phyloP scores from a whole-genome alignment of 2,113 vertebrate genomes.

The Cavia porcellus region DNA sequence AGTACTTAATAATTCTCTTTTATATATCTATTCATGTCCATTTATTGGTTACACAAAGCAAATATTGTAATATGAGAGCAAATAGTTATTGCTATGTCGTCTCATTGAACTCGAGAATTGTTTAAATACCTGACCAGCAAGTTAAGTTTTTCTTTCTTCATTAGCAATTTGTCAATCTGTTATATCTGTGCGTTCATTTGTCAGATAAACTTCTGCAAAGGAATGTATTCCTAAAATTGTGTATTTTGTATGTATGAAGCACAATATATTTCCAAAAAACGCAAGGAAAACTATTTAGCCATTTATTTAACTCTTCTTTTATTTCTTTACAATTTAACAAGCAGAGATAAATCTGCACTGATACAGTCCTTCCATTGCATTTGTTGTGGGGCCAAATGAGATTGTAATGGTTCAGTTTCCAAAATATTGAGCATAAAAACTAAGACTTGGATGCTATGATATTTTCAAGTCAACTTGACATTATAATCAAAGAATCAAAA shows the following conservation, averaged over 20 bases:
- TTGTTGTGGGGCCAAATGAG: conserved; percentile 40
- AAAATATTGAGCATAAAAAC: conserved; percentile 53
- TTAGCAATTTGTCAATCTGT: conserved; percentile 8
- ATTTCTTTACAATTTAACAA: conserved; percentile 23
- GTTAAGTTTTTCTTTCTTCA: conserved; percentile 6
- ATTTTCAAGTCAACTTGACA: conserved; percentile 72
- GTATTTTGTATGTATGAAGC: not conserved
- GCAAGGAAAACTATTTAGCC: not conserved
- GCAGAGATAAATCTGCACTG: not conserved
- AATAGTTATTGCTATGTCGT: conserved; percentile 26
- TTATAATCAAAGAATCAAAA: conserved; percentile 70
- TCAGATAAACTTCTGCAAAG: not conserved
- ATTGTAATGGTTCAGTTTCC: conserved; percentile 38
- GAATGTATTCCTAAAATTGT: not conserved
- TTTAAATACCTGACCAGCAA: not conserved
- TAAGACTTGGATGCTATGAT: conserved; percentile 36
- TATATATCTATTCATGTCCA: not conserved
- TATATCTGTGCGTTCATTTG: conserved; percentile 44
- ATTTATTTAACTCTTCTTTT: conserved; percentile 47
- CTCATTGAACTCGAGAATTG: not conserved
- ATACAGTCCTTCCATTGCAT: not conserved
- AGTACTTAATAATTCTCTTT: not conserved
- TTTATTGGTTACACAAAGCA: not conserved
- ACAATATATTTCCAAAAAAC: conserved; percentile 48
- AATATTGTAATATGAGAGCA: conserved; percentile 43